Conservation (phyloP, 2,797 vertebrate genomes). For the Syngnathus acus region DNA sequence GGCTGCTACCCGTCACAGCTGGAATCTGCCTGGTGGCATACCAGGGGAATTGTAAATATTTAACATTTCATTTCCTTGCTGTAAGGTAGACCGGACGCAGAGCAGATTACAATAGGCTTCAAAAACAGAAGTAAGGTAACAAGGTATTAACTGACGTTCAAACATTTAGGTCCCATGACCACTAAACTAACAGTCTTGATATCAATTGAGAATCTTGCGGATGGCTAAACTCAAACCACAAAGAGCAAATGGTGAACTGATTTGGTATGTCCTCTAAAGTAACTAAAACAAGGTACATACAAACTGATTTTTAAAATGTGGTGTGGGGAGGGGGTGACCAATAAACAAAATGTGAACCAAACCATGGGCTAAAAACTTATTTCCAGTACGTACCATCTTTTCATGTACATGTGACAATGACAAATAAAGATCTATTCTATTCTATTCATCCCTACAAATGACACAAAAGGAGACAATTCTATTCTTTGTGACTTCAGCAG, state of each 20-base stretch:
- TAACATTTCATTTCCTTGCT: slow-evolving; percentile 71
- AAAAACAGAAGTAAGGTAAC: slow-evolving; percentile 29
- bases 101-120: slow-evolving; percentile 32
- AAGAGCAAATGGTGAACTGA: not conserved
- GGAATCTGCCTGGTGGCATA: slow-evolving; percentile 64
- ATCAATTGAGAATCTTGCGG: slow-evolving; percentile 37
- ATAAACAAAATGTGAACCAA: no score
- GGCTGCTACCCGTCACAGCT: slow-evolving; percentile 65
- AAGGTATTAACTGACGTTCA: slow-evolving; percentile 51
- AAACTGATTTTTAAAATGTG: not conserved
- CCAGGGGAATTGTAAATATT: slow-evolving; percentile 71
- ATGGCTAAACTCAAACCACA: not conserved
- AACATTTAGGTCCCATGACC: slow-evolving; percentile 60
- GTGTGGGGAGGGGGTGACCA: no score
- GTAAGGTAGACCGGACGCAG: slow-evolving; percentile 61
- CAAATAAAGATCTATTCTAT: no score
- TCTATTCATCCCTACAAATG: no score
- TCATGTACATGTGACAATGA: no score
- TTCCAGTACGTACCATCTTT: no score
- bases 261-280: not conserved
- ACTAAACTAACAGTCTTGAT: slow-evolving; percentile 40
- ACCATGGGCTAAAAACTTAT: no score
- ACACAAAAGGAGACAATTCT: no score
- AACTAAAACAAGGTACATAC: not conserved
- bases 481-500: no score